phyloP scores from a whole-genome alignment of 2,797 vertebrate genomes.

The Acanthopagrus latus region DNA sequence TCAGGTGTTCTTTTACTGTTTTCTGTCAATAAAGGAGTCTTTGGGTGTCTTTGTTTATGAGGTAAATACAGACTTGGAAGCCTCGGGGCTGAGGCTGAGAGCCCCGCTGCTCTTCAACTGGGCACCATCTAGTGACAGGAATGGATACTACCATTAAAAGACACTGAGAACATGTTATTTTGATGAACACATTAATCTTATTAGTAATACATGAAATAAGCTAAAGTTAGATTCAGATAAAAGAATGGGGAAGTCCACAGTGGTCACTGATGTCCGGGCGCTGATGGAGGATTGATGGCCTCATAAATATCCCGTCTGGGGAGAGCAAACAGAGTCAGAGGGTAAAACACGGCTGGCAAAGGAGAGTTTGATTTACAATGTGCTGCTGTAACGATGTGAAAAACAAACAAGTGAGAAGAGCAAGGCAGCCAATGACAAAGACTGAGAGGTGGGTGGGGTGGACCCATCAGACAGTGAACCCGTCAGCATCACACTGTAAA shows the following conservation, averaged over 20 bases:
- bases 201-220: background rate
- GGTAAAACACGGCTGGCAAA: constrained; percentile 37
- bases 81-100: constrained; percentile 5
- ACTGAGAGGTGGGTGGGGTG: constrained; percentile 21
- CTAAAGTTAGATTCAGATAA: background rate
- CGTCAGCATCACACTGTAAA: constrained; percentile 9
- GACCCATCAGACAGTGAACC: constrained; percentile 10
- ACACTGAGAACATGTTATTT: background rate
- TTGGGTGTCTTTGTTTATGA: constrained; percentile 43
- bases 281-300: constrained; percentile 35
- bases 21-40: constrained; percentile 45
- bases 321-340: constrained; percentile 59
- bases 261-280: background rate
- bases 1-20: constrained; percentile 27
- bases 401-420: constrained; percentile 64
- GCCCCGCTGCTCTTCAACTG: background rate
- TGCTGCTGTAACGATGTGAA: constrained; percentile 72
- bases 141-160: background rate
- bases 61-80: constrained; percentile 37
- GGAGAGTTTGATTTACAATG: constrained; percentile 65
- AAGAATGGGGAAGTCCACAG: constrained; percentile 61
- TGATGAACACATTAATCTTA: constrained; percentile 5
- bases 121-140: constrained; percentile 51
- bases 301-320: constrained; percentile 60
- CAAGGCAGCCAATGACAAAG: constrained; percentile 42